These are phyloP conservation scores for Strigamia crassipes DNA, from an alignment of 2,888 invertebrate species.

Conservation along the genomic window DNA sequence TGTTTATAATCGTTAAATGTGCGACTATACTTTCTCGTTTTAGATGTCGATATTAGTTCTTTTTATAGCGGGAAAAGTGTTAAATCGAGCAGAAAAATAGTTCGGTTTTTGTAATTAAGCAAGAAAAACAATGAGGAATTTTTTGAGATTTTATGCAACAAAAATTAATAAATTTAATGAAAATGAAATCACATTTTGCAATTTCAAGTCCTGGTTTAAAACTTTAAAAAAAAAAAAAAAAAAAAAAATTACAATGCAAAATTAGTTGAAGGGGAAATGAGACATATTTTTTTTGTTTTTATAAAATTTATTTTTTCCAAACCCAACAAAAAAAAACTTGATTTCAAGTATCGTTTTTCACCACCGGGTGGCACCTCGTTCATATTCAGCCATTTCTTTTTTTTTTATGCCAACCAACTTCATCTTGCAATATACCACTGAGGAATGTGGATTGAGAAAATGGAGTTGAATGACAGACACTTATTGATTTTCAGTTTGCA, in stretches of 20 bases:
- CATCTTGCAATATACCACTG: background rate
- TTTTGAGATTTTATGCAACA: too few species aligned
- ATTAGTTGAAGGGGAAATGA: background rate
- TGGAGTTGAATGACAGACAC: slow-evolving; percentile 22
- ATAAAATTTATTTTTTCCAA: background rate
- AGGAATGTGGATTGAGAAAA: slow-evolving; percentile 16
- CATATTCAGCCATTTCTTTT: background rate
- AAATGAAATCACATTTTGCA: background rate
- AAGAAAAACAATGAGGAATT: background rate
- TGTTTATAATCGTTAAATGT: background rate
- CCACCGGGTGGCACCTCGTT: background rate
- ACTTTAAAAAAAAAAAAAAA: too few species aligned
- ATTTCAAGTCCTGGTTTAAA: background rate
- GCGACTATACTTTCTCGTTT: background rate
- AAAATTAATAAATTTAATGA: background rate
- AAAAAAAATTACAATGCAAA: background rate
- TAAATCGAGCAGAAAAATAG: background rate
- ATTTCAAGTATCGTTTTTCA: background rate
- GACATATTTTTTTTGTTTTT: background rate
- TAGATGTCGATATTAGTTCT: background rate
- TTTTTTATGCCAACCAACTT: slow-evolving; percentile 11
- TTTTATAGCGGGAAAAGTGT: background rate
- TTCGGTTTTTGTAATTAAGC: background rate
- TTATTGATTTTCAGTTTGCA: slow-evolving; percentile 42
- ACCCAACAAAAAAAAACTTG: background rate